Percentiles rank a stretch among this genome's conserved stretches.
Conservation (phyloP, 1,140 invertebrate genomes). For the Bombus waltoni region DNA sequence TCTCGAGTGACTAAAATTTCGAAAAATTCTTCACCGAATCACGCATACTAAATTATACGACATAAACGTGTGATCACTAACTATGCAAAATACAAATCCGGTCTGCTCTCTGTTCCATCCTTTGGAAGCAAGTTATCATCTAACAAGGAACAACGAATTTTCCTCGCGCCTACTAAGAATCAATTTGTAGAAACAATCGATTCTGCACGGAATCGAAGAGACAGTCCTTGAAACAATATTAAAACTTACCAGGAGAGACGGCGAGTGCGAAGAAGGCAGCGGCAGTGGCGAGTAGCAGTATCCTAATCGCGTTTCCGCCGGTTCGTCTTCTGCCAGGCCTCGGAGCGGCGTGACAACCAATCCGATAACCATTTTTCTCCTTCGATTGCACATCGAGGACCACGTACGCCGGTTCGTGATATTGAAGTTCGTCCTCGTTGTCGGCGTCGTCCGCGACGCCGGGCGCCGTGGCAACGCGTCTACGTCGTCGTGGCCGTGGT, state of each 20-base stretch:
- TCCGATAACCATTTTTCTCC: background rate
- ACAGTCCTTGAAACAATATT: background rate
- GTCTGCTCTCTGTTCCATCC: background rate
- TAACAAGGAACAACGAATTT: too few species aligned
- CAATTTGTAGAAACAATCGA: background rate
- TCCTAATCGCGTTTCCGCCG: constrained; percentile 58
- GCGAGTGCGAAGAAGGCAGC: constrained; percentile 66
- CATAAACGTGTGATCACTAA: too few species aligned
- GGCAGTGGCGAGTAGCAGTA: constrained; percentile 62
- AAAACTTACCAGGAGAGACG: constrained; percentile 62
- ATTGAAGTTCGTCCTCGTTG: constrained; percentile 46
- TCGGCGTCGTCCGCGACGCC: constrained; percentile 53
- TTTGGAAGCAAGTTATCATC: too few species aligned
- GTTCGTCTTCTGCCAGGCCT: constrained; percentile 64
- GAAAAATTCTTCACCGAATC: too few species aligned
- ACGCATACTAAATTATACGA: too few species aligned
- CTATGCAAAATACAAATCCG: background rate
- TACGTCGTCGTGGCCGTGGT: constrained; percentile 37
- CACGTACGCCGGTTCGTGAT: constrained; percentile 55
- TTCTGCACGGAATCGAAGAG: too few species aligned
- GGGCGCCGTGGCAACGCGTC: constrained; percentile 46
- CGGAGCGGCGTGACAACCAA: constrained; percentile 38
- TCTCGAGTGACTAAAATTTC: too few species aligned
- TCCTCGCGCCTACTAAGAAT: too few species aligned
- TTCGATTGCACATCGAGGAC: constrained; percentile 47